Evolutionary conservation across 2,888 invertebrate species (phyloP).

Genomic region (Harpagoxenus sublaevis): DNA sequence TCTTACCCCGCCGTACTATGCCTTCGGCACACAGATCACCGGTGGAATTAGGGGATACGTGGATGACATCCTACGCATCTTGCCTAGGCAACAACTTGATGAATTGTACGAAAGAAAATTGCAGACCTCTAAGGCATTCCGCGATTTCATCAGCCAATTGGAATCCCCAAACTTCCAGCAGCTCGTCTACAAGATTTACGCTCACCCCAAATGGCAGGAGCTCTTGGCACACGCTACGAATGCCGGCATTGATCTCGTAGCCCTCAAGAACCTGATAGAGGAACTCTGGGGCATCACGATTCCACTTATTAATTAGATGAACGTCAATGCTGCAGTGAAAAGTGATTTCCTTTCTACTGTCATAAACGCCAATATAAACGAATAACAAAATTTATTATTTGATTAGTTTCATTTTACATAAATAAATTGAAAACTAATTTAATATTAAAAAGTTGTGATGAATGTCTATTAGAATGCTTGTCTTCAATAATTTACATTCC

Average conservation of each 20-base stretch:
- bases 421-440: background rate
- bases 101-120: conserved; percentile 76
- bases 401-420: background rate
- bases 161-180: conserved; percentile 72
- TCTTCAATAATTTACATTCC: background rate
- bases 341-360: background rate
- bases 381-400: background rate
- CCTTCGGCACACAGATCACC: background rate
- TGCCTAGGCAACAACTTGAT: conserved; percentile 76
- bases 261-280: conserved; percentile 65
- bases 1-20: background rate
- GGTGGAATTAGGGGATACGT: conserved; percentile 74
- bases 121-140: conserved; percentile 74
- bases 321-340: background rate
- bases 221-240: conserved; percentile 62
- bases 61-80: conserved; percentile 74
- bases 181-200: conserved; percentile 65
- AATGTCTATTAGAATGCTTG: background rate
- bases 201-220: conserved; percentile 4
- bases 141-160: conserved; percentile 70
- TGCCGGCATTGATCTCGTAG: conserved; percentile 71
- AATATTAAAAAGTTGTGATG: background rate
- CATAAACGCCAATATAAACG: background rate
- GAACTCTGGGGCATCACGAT: conserved; percentile 69
- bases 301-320: conserved; percentile 1